phyloP scores from a whole-genome alignment of 2,797 vertebrate genomes.

The Lycodopsis pacificus region DNA sequence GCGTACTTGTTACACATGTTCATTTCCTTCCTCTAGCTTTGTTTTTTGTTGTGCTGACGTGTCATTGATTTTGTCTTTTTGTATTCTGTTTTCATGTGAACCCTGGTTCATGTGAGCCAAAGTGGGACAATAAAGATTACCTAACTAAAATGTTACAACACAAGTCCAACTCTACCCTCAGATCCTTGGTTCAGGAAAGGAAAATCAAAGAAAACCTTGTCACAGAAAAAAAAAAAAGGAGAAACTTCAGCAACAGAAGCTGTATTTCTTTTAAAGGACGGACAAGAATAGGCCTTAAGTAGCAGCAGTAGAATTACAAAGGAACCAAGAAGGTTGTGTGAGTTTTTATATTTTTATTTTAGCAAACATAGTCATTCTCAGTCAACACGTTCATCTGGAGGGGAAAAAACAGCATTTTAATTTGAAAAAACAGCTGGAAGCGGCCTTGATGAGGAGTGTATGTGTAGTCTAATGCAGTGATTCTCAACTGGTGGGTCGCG shows the following conservation, averaged over 20 bases:
- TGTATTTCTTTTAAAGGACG: not conserved
- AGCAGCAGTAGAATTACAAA: not conserved
- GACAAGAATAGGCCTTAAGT: not conserved
- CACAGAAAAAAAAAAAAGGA: not conserved
- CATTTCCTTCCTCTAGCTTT: not conserved
- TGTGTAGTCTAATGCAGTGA: not conserved
- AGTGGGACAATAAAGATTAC: not conserved
- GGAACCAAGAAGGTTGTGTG: not conserved
- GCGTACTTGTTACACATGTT: not conserved
- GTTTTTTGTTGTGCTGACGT: not conserved
- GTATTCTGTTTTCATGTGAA: not conserved
- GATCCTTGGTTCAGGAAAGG: not conserved
- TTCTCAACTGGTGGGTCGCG: too few relatives aligned
- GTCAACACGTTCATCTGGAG: not conserved
- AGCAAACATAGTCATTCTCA: not conserved
- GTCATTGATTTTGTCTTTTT: not conserved
- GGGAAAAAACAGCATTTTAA: not conserved
- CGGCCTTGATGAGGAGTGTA: not conserved
- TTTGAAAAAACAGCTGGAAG: not conserved
- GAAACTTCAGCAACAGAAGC: not conserved
- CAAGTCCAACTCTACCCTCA: not conserved
- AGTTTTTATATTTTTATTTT: not conserved
- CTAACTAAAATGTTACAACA: not conserved
- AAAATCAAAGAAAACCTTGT: too few relatives aligned
- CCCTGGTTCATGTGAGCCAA: too few relatives aligned